phyloP scores from a whole-genome alignment of 2,797 vertebrate species.

The Varecia variegata region DNA sequence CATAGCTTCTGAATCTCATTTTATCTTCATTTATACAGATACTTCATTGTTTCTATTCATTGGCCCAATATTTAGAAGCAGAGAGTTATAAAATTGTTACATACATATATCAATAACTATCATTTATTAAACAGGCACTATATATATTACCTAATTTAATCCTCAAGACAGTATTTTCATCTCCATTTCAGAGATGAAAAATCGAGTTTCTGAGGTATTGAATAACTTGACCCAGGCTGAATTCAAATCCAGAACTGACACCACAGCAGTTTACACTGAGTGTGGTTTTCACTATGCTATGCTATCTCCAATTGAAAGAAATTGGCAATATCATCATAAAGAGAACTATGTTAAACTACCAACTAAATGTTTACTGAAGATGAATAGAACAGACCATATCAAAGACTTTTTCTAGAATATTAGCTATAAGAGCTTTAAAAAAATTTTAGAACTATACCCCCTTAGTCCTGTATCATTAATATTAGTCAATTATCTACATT shows the following conservation, averaged over 20 bases:
- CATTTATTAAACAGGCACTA: constrained; percentile 3
- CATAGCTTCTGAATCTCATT: background rate
- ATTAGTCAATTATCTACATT: background rate
- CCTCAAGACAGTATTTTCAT: background rate
- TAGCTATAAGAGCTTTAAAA: background rate
- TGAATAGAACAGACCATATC: background rate
- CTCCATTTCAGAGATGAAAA: constrained; percentile 29
- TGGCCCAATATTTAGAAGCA: background rate
- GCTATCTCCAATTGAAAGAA: background rate
- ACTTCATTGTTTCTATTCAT: background rate
- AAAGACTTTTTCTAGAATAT: constrained; percentile 1
- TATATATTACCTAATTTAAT: background rate
- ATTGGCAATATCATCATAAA: background rate
- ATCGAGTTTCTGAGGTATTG: background rate
- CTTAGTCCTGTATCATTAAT: background rate
- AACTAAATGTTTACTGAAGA: background rate
- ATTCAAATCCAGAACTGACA: background rate
- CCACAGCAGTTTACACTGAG: background rate
- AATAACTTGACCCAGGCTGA: background rate
- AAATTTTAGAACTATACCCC: background rate
- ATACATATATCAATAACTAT: background rate
- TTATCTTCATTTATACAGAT: background rate
- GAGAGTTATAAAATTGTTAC: background rate
- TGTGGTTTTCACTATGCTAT: background rate
- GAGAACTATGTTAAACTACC: background rate